phyloP scores from a whole-genome alignment of 1,140 invertebrate species.

The Reticulitermes speratus region DNA sequence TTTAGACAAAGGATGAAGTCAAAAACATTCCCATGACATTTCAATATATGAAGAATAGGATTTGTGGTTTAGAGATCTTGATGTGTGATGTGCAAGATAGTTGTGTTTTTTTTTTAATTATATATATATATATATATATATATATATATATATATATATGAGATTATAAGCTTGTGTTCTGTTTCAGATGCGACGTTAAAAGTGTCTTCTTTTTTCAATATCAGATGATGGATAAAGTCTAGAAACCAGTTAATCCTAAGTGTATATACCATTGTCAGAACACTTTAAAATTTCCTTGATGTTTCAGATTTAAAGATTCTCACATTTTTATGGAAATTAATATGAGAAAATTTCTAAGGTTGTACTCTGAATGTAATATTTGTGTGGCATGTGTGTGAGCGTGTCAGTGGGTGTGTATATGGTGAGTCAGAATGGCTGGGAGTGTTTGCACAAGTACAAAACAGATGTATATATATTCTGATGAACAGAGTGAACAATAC shows the following conservation, averaged over 20 bases:
- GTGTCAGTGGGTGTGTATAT: not conserved
- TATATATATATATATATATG: too few species aligned
- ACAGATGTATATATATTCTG: not conserved
- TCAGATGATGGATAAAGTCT: too few species aligned
- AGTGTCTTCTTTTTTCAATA: too few species aligned
- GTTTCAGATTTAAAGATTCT: not conserved
- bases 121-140: too few species aligned
- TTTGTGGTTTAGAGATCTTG: not conserved
- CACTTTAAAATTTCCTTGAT: not conserved
- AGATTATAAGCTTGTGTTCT: too few species aligned
- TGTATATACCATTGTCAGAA: too few species aligned
- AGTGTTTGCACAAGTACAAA: constrained; percentile 4
- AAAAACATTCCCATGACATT: too few species aligned
- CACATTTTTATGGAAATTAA: not conserved
- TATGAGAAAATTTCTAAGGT: not conserved
- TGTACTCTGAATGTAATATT: not conserved
- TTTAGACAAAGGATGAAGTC: too few species aligned
- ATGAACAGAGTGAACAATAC: not conserved
- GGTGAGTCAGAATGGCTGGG: not conserved
- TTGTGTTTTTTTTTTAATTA: too few species aligned
- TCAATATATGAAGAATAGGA: not conserved
- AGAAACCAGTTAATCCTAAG: too few species aligned
- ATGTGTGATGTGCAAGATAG: not conserved
- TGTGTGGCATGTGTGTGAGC: not conserved
- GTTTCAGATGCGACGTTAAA: too few species aligned